Conservation (phyloP, 2,888 invertebrate species). For the Rhagonycha fulva region DNA sequence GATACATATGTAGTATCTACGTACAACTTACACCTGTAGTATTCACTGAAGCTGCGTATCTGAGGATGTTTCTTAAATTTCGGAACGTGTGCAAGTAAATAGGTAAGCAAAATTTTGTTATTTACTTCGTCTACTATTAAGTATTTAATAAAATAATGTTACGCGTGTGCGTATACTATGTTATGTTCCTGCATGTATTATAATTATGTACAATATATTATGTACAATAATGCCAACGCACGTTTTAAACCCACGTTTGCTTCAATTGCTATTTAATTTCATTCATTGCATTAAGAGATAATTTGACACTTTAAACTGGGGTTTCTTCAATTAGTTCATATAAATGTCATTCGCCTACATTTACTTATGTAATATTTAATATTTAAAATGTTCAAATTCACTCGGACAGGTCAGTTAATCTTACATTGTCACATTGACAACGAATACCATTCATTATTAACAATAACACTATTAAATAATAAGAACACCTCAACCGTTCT, state of each 20-base stretch:
- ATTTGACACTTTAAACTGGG: constrained; percentile 35
- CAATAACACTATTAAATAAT: too few relatives aligned
- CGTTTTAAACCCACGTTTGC: constrained; percentile 21
- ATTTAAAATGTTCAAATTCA: background rate
- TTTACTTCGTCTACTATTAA: background rate
- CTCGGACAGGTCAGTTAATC: too few relatives aligned
- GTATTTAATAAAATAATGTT: background rate
- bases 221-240: constrained; percentile 7
- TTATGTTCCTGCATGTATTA: too few relatives aligned
- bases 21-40: background rate
- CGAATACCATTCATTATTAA: too few relatives aligned
- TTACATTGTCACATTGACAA: too few relatives aligned
- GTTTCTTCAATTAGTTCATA: constrained; percentile 31
- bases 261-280: constrained; percentile 34
- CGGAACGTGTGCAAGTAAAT: background rate
- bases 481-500: background rate
- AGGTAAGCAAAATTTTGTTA: background rate
- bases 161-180: background rate
- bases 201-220: too few relatives aligned
- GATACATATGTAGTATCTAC: too few relatives aligned
- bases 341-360: constrained; percentile 31
- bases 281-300: constrained; percentile 35
- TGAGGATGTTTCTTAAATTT: background rate
- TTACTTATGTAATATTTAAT: constrained; percentile 29
- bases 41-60: background rate